These are phyloP conservation scores for Caenorhabditis plicata DNA, from an alignment of 2,888 invertebrate species.

Conservation along the genomic window DNA sequence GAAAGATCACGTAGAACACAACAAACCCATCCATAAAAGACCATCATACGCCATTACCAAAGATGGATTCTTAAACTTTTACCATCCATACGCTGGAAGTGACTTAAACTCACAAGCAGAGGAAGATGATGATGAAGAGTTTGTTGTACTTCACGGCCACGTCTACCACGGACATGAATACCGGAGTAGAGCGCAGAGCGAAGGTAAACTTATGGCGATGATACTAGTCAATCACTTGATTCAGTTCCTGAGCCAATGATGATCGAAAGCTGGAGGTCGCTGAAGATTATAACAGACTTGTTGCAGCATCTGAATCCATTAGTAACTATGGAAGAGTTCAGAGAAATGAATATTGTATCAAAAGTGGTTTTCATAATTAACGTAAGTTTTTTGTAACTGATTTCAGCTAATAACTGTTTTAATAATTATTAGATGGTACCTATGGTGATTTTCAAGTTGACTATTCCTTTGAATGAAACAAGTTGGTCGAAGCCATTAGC, in stretches of 20 bases:
- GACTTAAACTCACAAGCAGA: neutral
- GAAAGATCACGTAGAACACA: constrained; percentile 20
- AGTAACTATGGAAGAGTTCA: constrained; percentile 30
- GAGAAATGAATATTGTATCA: constrained; percentile 25
- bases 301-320: constrained; percentile 26
- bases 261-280: constrained; percentile 18
- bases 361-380: constrained; percentile 20
- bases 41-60: constrained; percentile 15
- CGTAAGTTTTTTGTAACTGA: no score
- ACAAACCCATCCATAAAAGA: constrained; percentile 8
- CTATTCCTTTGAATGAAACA: constrained; percentile 71
- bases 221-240: no score
- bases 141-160: constrained; percentile 38
- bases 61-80: constrained; percentile 10
- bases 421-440: constrained; percentile 70
- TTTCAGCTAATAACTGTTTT: no score
- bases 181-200: constrained; percentile 39
- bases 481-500: constrained; percentile 72
- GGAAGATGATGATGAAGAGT: constrained; percentile 33
- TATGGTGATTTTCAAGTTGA: constrained; percentile 70
- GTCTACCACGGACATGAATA: constrained; percentile 44
- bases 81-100: constrained; percentile 13
- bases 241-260: constrained; percentile 30
- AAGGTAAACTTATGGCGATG: no score
- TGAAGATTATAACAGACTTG: constrained; percentile 13